Percentiles rank a stretch among this genome's conserved stretches.
Conservation (phyloP, 1,140 invertebrate species). For the Maconellicoccus hirsutus region DNA sequence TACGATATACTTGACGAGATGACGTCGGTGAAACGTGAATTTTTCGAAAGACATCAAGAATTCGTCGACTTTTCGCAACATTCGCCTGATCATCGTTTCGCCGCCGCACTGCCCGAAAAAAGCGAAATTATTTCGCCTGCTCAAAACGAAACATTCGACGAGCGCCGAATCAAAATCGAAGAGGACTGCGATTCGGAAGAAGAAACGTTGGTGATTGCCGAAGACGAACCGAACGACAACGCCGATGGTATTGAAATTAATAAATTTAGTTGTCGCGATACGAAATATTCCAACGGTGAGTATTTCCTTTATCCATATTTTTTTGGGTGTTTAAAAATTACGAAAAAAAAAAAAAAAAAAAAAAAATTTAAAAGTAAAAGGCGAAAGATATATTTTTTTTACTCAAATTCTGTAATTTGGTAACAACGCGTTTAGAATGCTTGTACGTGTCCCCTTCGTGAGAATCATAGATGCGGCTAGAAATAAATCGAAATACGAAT, state of each 20-base stretch:
- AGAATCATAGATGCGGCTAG: background rate
- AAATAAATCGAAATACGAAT: background rate
- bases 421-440: too few species aligned
- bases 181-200: background rate
- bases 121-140: too few species aligned
- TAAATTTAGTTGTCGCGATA: background rate
- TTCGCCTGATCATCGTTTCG: background rate
- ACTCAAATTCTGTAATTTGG: too few species aligned
- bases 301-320: background rate
- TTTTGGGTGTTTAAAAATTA: background rate
- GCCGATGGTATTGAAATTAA: background rate
- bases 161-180: background rate
- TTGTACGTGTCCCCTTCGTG: background rate
- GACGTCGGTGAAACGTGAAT: background rate
- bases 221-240: background rate
- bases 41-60: background rate
- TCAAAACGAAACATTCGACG: too few species aligned
- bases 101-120: too few species aligned
- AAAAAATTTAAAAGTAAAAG: background rate
- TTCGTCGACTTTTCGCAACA: background rate
- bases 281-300: background rate
- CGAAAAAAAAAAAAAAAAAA: too few species aligned
- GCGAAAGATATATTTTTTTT: background rate
- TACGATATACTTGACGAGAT: background rate
- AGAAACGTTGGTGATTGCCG: background rate